Conservation (phyloP, 2,888 invertebrate species). For the Clostera curtula region DNA sequence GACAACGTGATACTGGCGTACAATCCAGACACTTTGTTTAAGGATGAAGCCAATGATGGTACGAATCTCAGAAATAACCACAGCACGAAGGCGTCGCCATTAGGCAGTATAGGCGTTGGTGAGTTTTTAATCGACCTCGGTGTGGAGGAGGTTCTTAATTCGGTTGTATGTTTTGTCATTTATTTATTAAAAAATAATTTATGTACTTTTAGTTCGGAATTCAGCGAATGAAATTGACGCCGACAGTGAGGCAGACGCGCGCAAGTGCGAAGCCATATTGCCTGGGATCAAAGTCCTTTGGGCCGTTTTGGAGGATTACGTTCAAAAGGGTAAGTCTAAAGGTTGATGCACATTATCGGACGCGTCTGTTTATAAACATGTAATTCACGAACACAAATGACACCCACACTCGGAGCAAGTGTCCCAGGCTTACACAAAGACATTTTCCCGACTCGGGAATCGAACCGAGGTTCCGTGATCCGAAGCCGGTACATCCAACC, state of each 20-base stretch:
- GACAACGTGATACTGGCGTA: slow-evolving; percentile 90
- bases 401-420: no score
- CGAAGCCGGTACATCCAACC: no score
- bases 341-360: neutral
- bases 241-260: slow-evolving; percentile 67
- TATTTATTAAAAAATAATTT: no score
- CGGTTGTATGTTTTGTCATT: no score
- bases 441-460: no score
- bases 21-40: slow-evolving; percentile 64
- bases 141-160: no score
- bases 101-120: slow-evolving; percentile 44
- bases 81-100: slow-evolving; percentile 50
- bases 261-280: slow-evolving; percentile 69
- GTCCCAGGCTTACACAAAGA: no score
- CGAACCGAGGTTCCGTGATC: no score
- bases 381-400: no score
- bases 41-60: slow-evolving; percentile 29
- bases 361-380: no score
- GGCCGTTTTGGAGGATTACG: slow-evolving; percentile 83
- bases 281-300: slow-evolving; percentile 84
- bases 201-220: slow-evolving; percentile 40
- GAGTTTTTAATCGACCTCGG: no score
- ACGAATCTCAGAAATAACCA: slow-evolving; percentile 32
- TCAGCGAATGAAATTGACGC: slow-evolving; percentile 48
- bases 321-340: slow-evolving; percentile 73